Base-by-base conservation (phyloP, 2,888 invertebrate genomes). In the Cotesia congregata region DNA sequence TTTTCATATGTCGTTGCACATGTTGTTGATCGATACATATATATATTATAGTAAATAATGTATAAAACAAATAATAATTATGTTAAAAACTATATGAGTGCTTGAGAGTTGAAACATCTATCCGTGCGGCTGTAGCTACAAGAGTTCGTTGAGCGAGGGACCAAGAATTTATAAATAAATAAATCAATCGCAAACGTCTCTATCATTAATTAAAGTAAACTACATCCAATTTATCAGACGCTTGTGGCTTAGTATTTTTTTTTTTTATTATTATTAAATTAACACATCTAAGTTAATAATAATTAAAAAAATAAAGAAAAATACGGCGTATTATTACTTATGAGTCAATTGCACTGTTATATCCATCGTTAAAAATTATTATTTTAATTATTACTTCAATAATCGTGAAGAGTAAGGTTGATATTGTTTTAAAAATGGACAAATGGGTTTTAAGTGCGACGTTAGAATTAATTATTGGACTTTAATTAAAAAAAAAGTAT, bases 1-100 rank as follows among this genome's bases (percentile, higher is more conserved):
- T 82, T 79, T 81, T 80, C 77, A 74, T 77, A 74, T 77, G 72
- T 73, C 79, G 79, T 78, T 79, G 75, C 77, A 78, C 76, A 75
- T 80, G 78, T 80, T 81, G 78, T 78, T 78, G 78, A 78, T 80
- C 78, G 61, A 78, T 59, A 73, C 60, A 59, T 72, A 74, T 80
- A 74, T 80, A 67, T 75, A 78, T 68, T 71, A 79, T 76, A 75
- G 68, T 78, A 60, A 40, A 76, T 64, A 59, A 77, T 75, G 17
- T n/a, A 71, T 59, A 60, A 67, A 68, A 72, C n/a, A 38, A 70
- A 67, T 17, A 67, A 73, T 67, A 72, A 50, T 41, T 15, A 50
- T 59, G 50, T 68, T 74, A 17, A 50, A 12, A 50, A 50, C 4
- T 40, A n/a, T 38, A 30, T 39, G n/a, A 38, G 64, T 71, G 61